Evolutionary conservation across 1,140 invertebrate genomes (phyloP).

Genomic region (Drosophila sp.): DNA sequence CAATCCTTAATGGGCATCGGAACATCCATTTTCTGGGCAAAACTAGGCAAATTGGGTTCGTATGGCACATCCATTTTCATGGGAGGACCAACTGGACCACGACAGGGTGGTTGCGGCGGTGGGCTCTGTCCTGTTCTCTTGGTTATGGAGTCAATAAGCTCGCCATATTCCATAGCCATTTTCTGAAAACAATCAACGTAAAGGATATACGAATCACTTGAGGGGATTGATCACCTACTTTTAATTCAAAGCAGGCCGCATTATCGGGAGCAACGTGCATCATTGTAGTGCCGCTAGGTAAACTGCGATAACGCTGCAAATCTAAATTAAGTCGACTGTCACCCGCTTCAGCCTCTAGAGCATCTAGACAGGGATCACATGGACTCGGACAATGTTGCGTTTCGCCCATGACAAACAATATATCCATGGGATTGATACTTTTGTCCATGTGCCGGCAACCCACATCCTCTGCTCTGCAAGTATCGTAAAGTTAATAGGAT

Average conservation of each 20-base stretch:
- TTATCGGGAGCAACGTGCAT: constrained; percentile 18
- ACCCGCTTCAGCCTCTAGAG: constrained; percentile 18
- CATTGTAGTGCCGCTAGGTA: constrained; percentile 9
- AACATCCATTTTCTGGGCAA: constrained; percentile 4
- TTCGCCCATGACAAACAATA: constrained; percentile 58
- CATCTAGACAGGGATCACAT: constrained; percentile 36
- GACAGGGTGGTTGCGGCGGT: constrained; percentile 27
- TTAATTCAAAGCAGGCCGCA: constrained; percentile 48
- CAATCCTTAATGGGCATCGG: too few relatives aligned
- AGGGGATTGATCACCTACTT: constrained; percentile 24
- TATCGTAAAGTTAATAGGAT: not conserved
- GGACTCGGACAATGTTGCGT: constrained; percentile 37
- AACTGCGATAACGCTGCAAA: constrained; percentile 42
- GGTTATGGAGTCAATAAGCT: constrained; percentile 47
- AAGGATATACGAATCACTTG: too few relatives aligned
- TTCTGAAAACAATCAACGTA: constrained; percentile 22
- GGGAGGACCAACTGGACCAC: constrained; percentile 6
- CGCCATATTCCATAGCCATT: constrained; percentile 57
- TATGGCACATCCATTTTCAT: constrained; percentile 11
- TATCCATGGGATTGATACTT: constrained; percentile 57
- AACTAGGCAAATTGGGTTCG: constrained; percentile 26
- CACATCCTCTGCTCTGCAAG: not conserved
- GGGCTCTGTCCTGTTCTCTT: not conserved
- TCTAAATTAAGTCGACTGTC: constrained; percentile 45
- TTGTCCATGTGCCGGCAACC: constrained; percentile 33